phyloP scores from a whole-genome alignment of 1,140 invertebrate species.

The Protaetia brevitarsis region DNA sequence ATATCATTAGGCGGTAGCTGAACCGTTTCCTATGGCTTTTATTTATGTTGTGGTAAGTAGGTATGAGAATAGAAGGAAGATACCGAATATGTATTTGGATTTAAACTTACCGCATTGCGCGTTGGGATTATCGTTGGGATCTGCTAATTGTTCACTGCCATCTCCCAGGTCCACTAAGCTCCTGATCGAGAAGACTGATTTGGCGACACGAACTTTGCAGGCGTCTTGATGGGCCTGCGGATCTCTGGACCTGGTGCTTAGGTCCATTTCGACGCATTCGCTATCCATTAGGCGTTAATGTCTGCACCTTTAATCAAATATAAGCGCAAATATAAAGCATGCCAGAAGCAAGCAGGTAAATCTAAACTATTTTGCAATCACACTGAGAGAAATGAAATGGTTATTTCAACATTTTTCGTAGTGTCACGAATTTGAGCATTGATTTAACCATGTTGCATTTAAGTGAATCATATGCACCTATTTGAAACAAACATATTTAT shows the following conservation, averaged over 20 bases:
- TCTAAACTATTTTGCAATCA: too few species aligned
- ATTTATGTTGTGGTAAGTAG: too few species aligned
- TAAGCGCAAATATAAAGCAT: not conserved
- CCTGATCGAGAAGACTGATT: conserved; percentile 57
- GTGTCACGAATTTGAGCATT: too few species aligned
- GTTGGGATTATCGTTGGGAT: not conserved
- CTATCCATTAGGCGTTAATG: conserved; percentile 33
- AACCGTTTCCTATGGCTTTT: too few species aligned
- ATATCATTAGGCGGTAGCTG: too few species aligned
- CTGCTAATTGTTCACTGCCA: conserved; percentile 30
- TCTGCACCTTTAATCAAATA: not conserved
- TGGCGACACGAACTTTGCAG: conserved; percentile 53
- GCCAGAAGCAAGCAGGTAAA: not conserved
- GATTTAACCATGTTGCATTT: too few species aligned
- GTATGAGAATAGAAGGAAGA: too few species aligned
- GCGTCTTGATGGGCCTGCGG: conserved; percentile 25
- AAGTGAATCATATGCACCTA: too few species aligned
- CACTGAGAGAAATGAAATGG: too few species aligned
- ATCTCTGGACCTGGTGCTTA: conserved; percentile 42
- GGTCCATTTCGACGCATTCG: conserved; percentile 44
- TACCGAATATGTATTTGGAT: too few species aligned
- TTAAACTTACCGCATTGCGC: conserved; percentile 19
- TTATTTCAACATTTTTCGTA: too few species aligned
- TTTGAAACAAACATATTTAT: too few species aligned
- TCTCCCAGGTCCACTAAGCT: conserved; percentile 56